phyloP scores from a whole-genome alignment of 1,140 invertebrate species.

The Drosophila jambulina region DNA sequence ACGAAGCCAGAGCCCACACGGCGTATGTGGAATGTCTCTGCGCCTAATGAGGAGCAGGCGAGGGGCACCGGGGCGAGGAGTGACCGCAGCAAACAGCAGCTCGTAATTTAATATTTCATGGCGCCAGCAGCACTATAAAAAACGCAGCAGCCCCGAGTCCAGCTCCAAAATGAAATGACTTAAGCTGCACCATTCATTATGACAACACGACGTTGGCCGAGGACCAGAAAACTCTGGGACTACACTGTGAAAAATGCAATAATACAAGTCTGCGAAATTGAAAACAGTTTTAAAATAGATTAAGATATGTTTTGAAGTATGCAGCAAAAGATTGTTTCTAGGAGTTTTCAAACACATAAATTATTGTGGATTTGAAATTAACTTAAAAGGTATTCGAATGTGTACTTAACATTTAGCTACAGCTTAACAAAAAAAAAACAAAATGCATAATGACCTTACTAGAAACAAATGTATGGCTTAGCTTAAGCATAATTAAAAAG shows the following conservation, averaged over 20 bases:
- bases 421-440: not conserved
- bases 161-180: constrained; percentile 83
- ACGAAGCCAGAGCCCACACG: constrained; percentile 46
- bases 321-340: not conserved
- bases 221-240: constrained; percentile 13
- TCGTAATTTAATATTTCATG: constrained; percentile 85
- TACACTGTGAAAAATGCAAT: constrained; percentile 16
- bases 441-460: too few species aligned
- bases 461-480: not conserved
- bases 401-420: not conserved
- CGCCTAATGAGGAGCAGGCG: constrained; percentile 40
- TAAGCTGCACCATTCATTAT: constrained; percentile 85
- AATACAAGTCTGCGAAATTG: too few species aligned
- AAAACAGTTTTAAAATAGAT: too few species aligned
- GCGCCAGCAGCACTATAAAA: constrained; percentile 84
- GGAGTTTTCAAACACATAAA: not conserved
- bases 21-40: constrained; percentile 71
- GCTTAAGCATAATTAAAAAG: too few species aligned
- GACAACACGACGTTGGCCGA: constrained; percentile 78
- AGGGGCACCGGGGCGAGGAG: constrained; percentile 4
- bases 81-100: constrained; percentile 71
- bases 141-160: constrained; percentile 54
- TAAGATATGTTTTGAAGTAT: too few species aligned
- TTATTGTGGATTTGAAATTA: not conserved
- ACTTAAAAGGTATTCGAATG: not conserved